Percentiles rank a stretch among this genome's conserved stretches.
Conservation (phyloP, 2,888 invertebrate genomes). For the Phanerotoma sp. region DNA sequence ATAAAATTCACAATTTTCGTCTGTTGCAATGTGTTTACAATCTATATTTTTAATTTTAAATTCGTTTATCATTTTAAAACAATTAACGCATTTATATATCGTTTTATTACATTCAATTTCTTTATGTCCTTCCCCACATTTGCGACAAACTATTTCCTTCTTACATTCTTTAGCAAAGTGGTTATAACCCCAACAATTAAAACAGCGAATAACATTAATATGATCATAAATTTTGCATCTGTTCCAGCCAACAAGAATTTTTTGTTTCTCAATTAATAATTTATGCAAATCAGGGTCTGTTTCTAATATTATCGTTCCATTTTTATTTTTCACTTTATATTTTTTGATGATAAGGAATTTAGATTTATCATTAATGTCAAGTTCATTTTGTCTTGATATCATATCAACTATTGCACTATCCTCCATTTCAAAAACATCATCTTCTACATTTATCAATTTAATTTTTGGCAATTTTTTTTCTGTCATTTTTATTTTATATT, state of each 20-base stretch:
- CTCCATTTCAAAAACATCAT: too few species aligned
- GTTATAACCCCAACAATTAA: constrained; percentile 21
- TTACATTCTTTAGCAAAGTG: constrained; percentile 24
- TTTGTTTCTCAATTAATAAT: not conserved
- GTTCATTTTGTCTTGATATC: too few species aligned
- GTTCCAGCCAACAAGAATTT: not conserved
- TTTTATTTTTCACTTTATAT: not conserved
- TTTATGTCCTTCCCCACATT: constrained; percentile 15
- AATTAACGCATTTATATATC: constrained; percentile 24
- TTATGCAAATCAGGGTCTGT: not conserved
- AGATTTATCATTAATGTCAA: too few species aligned
- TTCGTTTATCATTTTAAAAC: constrained; percentile 9
- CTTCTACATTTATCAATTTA: too few species aligned
- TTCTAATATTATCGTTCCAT: not conserved
- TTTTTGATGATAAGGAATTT: too few species aligned
- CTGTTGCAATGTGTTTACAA: constrained; percentile 11
- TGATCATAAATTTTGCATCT: not conserved
- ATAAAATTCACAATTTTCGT: constrained; percentile 14
- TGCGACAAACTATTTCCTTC: constrained; percentile 13
- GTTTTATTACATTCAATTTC: constrained; percentile 10
- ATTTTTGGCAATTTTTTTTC: too few species aligned
- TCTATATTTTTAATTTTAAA: constrained; percentile 11
- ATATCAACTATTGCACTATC: too few species aligned
- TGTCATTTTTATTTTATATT: too few species aligned
- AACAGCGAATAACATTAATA: not conserved